Conservation (phyloP, 2,113 vertebrate genomes). For the Phrynosoma platyrhinos region DNA sequence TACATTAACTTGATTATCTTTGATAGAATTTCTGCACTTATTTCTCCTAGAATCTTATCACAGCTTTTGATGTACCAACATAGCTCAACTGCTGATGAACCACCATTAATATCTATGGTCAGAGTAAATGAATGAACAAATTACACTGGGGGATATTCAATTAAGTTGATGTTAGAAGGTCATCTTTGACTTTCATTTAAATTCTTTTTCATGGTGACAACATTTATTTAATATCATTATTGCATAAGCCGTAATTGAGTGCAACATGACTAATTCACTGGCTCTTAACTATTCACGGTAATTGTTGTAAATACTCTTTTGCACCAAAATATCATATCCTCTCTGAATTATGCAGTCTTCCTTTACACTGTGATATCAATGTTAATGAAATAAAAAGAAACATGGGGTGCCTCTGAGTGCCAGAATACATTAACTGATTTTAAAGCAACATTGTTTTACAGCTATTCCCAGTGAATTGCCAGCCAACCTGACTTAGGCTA, state of each 20-base stretch:
- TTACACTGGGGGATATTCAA: not conserved
- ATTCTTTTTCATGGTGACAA: not conserved
- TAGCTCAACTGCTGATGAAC: not conserved
- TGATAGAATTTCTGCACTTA: not conserved
- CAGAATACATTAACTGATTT: not conserved
- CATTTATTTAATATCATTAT: constrained; percentile 14
- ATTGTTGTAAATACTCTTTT: not conserved
- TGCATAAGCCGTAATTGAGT: constrained; percentile 4
- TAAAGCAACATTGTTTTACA: constrained; percentile 22
- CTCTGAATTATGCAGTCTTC: not conserved
- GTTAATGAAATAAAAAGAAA: not conserved
- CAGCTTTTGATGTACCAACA: not conserved
- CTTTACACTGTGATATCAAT: constrained; percentile 11
- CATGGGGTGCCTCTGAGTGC: not conserved
- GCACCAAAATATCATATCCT: not conserved
- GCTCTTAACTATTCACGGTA: not conserved
- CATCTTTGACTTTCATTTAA: constrained; percentile 11
- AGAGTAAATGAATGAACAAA: not conserved
- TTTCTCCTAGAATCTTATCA: not conserved
- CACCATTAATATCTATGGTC: not conserved
- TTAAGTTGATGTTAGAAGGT: not conserved
- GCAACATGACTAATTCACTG: not conserved
- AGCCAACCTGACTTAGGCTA: not conserved
- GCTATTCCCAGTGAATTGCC: constrained; percentile 4
- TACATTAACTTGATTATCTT: not conserved